Evolutionary conservation across 2,888 invertebrate species (phyloP).

Genomic region (Orthosia gracilis): DNA sequence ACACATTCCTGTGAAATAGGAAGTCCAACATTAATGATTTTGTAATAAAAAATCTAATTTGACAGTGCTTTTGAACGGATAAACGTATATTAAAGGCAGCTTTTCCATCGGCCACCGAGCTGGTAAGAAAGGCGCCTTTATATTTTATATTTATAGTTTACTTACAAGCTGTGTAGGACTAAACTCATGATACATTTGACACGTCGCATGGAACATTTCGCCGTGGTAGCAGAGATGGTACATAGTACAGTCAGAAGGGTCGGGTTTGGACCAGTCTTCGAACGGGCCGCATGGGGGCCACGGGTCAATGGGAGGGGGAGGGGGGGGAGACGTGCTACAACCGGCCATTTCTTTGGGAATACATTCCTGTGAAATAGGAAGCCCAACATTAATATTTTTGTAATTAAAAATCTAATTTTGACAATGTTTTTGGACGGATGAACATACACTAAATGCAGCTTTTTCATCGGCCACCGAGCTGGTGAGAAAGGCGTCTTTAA

Average conservation of each 20-base stretch:
- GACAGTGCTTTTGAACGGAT: no score
- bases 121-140: no score
- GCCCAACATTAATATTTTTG: not conserved
- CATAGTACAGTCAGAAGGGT: not conserved
- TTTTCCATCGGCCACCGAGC: no score
- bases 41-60: no score
- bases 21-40: not conserved
- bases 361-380: not conserved
- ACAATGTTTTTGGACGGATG: no score
- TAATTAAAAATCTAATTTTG: no score
- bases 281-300: not conserved
- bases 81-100: no score
- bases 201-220: accelerated
- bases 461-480: no score
- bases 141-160: not conserved
- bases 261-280: not conserved
- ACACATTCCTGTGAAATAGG: not conserved
- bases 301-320: no score
- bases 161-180: slow-evolving; percentile 5
- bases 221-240: not conserved
- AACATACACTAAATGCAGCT: no score
- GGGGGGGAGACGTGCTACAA: not conserved
- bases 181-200: not conserved
- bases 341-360: not conserved
- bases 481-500: no score